Base-by-base conservation (phyloP, 2,888 invertebrate genomes). In the Apamea anceps region DNA sequence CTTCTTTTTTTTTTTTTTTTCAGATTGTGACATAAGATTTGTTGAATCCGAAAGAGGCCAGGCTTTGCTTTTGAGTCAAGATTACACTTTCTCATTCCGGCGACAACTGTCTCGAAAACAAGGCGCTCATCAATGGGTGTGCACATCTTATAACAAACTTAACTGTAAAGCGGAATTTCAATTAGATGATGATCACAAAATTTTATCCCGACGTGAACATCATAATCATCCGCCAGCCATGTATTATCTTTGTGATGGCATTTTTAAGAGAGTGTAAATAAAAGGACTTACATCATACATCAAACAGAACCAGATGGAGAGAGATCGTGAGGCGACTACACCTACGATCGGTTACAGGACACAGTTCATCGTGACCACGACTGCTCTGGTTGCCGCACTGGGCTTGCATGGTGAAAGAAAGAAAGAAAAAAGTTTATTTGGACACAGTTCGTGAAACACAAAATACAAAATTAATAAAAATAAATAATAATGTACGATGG, bases 161-260 rank as follows among this genome's bases (percentile, higher is more conserved):
- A 84, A 84, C 15, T 81, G 84, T 62, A 84, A 79, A 78, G 84
- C 79, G 45, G 85, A 80, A 51, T 4, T 80, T 32, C 79, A 78
- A 18, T 25, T 80, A 37, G 12, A 54, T 15, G 45, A 67, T 37
- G 18, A 57, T 0, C 15, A 25, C 13, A 68, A 42, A 18, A 57
- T 80, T n/a, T 0, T 85, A 48, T 63, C 48, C 2, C 57, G 28
- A 65, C 37, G 60, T 8, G 45, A 15, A 5, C 13, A 18, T 15
- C 80, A 80, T 54, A 80, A 80, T 54, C 79, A 84, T n/a, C 84
- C 84, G 2, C 80, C 65, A 42, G n/a, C 77, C 8, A 83, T 60
- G 62, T 79, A 76, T 66, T 80, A 57, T n/a, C 5, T 77, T 12
- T 48, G 57, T 66, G 1, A 51, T 57, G 84, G 84, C 25, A 76